These are phyloP conservation scores for Phengaris arion DNA, from an alignment of 2,888 invertebrate genomes.

Conservation along the genomic window DNA sequence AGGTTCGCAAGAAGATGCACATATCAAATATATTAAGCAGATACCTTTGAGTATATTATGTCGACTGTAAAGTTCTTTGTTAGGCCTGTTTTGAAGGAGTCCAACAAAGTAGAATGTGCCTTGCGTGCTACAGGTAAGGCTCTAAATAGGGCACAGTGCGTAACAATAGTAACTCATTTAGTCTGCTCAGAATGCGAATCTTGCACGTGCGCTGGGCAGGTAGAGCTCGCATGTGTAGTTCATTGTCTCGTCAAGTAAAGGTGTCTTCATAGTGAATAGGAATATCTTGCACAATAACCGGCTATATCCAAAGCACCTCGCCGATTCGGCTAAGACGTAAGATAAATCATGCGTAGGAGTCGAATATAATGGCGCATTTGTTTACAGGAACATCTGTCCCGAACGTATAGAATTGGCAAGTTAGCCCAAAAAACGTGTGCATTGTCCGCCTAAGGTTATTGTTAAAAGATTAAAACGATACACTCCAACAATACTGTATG, in stretches of 20 bases:
- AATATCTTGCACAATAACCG: constrained; percentile 71
- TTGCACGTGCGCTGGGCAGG: constrained; percentile 75
- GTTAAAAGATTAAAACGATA: constrained; percentile 76
- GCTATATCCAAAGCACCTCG: constrained; percentile 53
- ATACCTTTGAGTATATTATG: constrained; percentile 16
- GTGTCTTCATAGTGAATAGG: constrained; percentile 68
- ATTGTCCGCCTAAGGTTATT: constrained; percentile 68
- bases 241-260: constrained; percentile 64
- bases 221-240: constrained; percentile 72
- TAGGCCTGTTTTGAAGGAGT: constrained; percentile 43
- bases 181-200: constrained; percentile 61
- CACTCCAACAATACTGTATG: constrained; percentile 60
- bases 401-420: constrained; percentile 58
- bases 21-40: constrained; percentile 34
- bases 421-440: constrained; percentile 56
- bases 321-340: constrained; percentile 61
- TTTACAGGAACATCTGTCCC: constrained; percentile 73
- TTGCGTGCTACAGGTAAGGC: constrained; percentile 46
- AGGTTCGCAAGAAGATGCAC: constrained; percentile 33
- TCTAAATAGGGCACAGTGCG: constrained; percentile 50
- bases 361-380: constrained; percentile 63
- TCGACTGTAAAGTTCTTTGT: constrained; percentile 51
- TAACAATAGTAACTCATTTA: constrained; percentile 50
- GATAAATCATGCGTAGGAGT: constrained; percentile 74
- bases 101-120: constrained; percentile 47